Base-by-base conservation (phyloP, 1,140 invertebrate species). In the Centruroides sculpturatus region DNA sequence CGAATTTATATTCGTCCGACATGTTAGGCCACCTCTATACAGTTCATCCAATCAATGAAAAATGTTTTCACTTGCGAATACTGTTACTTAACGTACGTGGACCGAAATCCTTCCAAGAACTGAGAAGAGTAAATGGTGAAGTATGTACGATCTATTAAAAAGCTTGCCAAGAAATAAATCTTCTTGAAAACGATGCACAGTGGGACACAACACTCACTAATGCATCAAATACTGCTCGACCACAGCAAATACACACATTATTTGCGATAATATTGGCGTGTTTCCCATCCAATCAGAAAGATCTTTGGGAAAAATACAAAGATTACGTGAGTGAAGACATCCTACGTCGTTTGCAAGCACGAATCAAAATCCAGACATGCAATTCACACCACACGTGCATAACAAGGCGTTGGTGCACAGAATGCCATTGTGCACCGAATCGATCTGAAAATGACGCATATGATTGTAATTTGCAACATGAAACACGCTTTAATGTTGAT, bases 221-320 rank as follows among this genome's bases (percentile, higher is more conserved):
- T 7, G 7, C 7, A 7, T 41, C 4, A 4, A 41, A 41, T 7
- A 54, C 52, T 0, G 23, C 5, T 6, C 52, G 35, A 34, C 69
- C 71, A 66, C 59, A 69, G 23, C 69, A 76, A 69, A 71, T 78
- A 60, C 67, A 72, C 41, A 66, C 66, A 65, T 70, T 74, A 67
- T 75, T 76, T 68, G 69, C 69, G 47, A 71, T 73, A 48, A 71
- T 73, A 41, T 41, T 41, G 36, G 36, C 36, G 4, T 41, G 36
- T 7, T 41, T 7, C 7, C 36, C 36, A 4, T 41, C 36, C 4
- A 4, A 4, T 41, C 36, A 4, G 7, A 41, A 4, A 53, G 35
- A 34, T 59, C 55, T 75, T 47, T 72, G 69, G 69, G 57, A 69
- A 59, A 70, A 74, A 68, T 71, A 71, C 63, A 71, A 72, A 66